Evolutionary conservation across 1,140 invertebrate genomes (phyloP), one percentile per base, ranked within the genome.

Genomic region (Latrodectus geometricus): DNA sequence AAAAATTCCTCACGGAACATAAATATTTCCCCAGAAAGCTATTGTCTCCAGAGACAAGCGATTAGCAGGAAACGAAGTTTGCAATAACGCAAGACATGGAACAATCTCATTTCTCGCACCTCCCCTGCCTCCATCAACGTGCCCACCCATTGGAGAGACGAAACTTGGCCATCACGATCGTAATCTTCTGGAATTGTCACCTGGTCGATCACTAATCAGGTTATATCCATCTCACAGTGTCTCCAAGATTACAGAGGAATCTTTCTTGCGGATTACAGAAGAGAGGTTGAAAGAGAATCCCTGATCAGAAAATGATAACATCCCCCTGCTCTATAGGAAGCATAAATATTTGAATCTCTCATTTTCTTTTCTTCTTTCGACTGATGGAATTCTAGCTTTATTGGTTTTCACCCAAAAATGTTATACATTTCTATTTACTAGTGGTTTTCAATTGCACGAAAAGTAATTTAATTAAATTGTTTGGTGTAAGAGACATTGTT

Each of bases 291-390:
- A 52, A 52, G 68, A 15, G 23, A 20, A 54, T 35, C 21, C 61
- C 49, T 17, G 61, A 79, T 79, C 35, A 48, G 65, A 79, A 79
- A 79, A 68, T 68, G 77, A 79, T 79, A 79, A 79, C 14, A 68
- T 23, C 14, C 11, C 48, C 20, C 21, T 21, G 8, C 5, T 68
- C 35, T 68, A 68, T 17, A 21, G 8, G n/a, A 48, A 23, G 65
- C 12, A 66, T 79, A 79, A 79, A 79, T 79, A 68, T 52, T 79
- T 61, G 75, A 77, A 48, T 54, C 12, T 11, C n/a, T 35, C 35
- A 5, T 8, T 75, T 50, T 54, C 8, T 20, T 77, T 21, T 12
- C 21, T 65, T 77, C 20, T 35, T 35, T 35, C 35, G 35, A 35
- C 35, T 35, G 35, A 35, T 35, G 35, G 35, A 35, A 35, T 35